Percentiles rank a stretch among this genome's conserved stretches.
phyloP scores from a whole-genome alignment of 2,888 invertebrate genomes.

The Cacoxenus indagator region DNA sequence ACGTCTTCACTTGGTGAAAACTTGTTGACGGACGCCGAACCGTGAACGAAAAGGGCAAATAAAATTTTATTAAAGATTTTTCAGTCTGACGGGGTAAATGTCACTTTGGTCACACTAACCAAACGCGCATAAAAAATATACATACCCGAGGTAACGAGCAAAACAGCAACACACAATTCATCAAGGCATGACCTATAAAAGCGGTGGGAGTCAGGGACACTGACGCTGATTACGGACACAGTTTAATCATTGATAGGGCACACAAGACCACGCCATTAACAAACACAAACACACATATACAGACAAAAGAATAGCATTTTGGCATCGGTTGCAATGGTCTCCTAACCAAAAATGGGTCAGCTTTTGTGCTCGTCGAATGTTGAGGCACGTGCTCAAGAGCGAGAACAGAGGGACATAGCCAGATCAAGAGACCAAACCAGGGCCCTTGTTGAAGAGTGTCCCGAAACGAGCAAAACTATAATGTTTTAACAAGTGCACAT shows the following conservation, averaged over 20 bases:
- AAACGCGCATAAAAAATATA: conserved; percentile 44
- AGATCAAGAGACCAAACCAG: conserved; percentile 8
- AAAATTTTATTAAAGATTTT: conserved; percentile 53
- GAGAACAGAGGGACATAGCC: not conserved
- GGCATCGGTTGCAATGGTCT: no score
- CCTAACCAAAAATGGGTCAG: no score
- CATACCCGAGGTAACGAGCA: no score
- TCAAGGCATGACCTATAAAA: not conserved
- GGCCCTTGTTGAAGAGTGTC: conserved; percentile 40
- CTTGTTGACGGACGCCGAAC: conserved; percentile 36
- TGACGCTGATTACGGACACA: conserved; percentile 39
- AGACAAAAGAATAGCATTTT: not conserved
- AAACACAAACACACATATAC: not conserved
- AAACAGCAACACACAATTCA: conserved; percentile 38
- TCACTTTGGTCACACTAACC: conserved; percentile 29
- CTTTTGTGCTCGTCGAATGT: not conserved
- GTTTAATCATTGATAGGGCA: conserved; percentile 48
- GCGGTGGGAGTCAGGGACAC: not conserved
- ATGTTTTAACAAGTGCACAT: conserved; percentile 38
- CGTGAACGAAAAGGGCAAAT: conserved; percentile 31
- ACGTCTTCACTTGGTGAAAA: conserved; percentile 13
- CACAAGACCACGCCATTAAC: conserved; percentile 23
- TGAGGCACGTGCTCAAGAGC: not conserved
- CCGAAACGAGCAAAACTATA: conserved; percentile 51
- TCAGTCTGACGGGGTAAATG: not conserved